A percentile compares a stretch with the other conserved stretches of the same genome.
These are phyloP conservation scores for Oophaga pumilio DNA, from an alignment of 2,113 vertebrate species.

Conservation along the genomic window DNA sequence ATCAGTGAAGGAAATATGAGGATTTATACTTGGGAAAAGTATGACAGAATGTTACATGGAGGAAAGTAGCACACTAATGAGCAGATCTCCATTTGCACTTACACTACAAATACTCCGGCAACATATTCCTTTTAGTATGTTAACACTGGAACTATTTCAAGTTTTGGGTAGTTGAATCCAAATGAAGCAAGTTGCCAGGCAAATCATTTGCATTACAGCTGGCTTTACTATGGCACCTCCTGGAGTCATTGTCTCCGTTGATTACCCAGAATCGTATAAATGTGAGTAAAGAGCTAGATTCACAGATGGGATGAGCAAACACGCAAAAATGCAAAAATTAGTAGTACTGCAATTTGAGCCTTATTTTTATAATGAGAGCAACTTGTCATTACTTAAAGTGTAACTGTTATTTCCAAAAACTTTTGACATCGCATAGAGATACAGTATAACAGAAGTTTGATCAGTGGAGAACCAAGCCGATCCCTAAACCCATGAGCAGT, in stretches of 20 bases:
- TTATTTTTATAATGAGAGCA: neutral
- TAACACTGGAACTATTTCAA: conserved; percentile 45
- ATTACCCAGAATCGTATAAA: conserved; percentile 51
- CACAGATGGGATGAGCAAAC: conserved; percentile 48
- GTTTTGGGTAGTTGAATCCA: conserved; percentile 43
- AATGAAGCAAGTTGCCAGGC: conserved; percentile 48
- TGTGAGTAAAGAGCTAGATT: conserved; percentile 43
- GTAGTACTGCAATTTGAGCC: conserved; percentile 21
- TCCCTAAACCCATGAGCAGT: too few species aligned
- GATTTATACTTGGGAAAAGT: neutral
- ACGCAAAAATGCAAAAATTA: conserved; percentile 42
- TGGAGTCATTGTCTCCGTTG: conserved; percentile 51
- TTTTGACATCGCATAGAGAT: too few species aligned
- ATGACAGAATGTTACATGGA: neutral
- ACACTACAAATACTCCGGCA: conserved; percentile 6
- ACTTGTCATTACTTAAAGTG: neutral
- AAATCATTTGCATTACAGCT: conserved; percentile 55
- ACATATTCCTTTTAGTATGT: conserved; percentile 22
- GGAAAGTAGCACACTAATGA: conserved; percentile 18
- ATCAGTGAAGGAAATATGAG: conserved; percentile 8
- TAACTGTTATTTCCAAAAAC: too few species aligned
- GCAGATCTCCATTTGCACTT: conserved; percentile 16
- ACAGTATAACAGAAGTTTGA: too few species aligned
- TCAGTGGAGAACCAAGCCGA: too few species aligned
- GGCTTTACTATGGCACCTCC: conserved; percentile 43